phyloP scores from a whole-genome alignment of 2,113 vertebrate species.

The Ceyx melanurus region DNA sequence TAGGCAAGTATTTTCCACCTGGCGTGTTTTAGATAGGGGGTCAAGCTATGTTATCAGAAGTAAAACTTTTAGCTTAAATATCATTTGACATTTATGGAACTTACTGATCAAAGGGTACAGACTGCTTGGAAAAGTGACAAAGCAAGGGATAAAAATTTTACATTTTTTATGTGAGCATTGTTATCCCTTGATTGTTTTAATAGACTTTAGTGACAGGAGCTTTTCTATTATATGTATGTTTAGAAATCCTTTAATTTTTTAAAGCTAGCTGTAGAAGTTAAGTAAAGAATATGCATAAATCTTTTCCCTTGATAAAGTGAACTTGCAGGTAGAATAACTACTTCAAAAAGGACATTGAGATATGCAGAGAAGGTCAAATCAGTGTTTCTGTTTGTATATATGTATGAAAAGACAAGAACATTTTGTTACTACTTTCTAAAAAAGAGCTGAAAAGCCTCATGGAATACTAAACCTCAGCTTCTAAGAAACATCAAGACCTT shows the following conservation, averaged over 20 bases:
- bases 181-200: not conserved
- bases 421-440: conserved; percentile 6
- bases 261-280: not conserved
- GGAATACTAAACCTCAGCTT: not conserved
- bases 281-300: not conserved
- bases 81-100: not conserved
- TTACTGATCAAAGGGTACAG: not conserved
- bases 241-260: not conserved
- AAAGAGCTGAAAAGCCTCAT: not conserved
- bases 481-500: not conserved
- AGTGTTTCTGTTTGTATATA: not conserved
- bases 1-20: not conserved
- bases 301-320: not conserved
- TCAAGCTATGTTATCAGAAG: not conserved
- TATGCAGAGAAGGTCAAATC: not conserved
- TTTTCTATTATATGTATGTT: not conserved
- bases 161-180: not conserved
- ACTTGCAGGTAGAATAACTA: not conserved
- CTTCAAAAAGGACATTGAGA: not conserved
- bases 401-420: not conserved
- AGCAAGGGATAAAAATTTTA: not conserved
- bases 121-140: not conserved
- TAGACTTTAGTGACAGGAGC: not conserved
- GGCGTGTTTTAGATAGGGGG: not conserved
- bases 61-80: not conserved